Evolutionary conservation across 2,888 invertebrate genomes (phyloP), one percentile per base, ranked within the genome.

Genomic region (Eristalis pertinax): DNA sequence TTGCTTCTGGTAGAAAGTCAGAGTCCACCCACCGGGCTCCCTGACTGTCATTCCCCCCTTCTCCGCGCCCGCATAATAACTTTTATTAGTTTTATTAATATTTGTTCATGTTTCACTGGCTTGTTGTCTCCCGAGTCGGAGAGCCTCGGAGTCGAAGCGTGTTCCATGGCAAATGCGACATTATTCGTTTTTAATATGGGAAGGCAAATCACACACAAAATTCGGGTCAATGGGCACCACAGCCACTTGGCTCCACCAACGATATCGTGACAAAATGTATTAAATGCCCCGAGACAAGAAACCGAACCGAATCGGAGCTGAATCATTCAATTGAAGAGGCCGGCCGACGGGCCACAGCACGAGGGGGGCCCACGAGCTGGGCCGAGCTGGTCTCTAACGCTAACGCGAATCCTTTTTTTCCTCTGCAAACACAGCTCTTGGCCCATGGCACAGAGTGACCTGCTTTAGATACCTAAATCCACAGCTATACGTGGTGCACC

Each of bases 181-280:
- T 87, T 87, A 87, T 87, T 84, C 80, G 87, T 73, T 87, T 87
- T 87, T 84, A 87, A 87, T 87, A 83, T 73, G 83, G 83, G 84
- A 65, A 87, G 79, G 87, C 87, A 84, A 87, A 87, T 87, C 79
- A 80, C 68, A 87, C 78, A 87, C 79, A 87, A 87, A 87, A 87
- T 87, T 87, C 87, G 87, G 87, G 87, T 87, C 87, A 87, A 87
- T 76, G 87, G 84, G 84, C 87, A 87, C 83, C 58, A 24, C 75
- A 75, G 72, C 77, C 83, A 67, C 69, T 76, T 73, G 64, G 63
- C 82, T 76, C 70, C 74, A 72, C 83, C 83, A 78, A 64, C 83
- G 79, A 87, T 87, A 84, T 87, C 87, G 87, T 87, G 87, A 87
- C 87, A 87, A 87, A 87, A 79, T 87, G 87, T 76, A 84, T 87